Evolutionary conservation across 2,888 invertebrate genomes (phyloP), one percentile per base, ranked within the genome.

Genomic region (Trichogramma dendrolimi): DNA sequence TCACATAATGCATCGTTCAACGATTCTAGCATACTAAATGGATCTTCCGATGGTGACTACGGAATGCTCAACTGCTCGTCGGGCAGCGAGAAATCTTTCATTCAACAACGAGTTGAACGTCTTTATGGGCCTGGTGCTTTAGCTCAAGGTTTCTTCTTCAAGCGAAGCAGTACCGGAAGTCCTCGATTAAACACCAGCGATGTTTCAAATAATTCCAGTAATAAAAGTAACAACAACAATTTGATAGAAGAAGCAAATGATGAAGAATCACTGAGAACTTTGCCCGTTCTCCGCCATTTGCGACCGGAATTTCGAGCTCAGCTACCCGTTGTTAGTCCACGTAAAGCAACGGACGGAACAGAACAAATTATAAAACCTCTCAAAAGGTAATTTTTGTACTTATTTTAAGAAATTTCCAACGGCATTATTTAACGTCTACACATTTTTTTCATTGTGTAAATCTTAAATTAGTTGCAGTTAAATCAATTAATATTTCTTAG

Each of bases 291-390:
- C 66, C 84, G 92, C 78, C 92, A 92, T 79, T 80, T 94, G 65
- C 83, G 92, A 73, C 91, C 92, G 0, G 93, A 94, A 75, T 94
- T 94, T 76, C 83, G 92, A 38, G 92, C 92, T 0, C 93, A 93
- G 75, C 80, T 94, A 68, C 89, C 91, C 0, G 85, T 88, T 27
- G 79, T 86, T 42, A 73, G 72, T 58, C 69, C 74, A 7, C 71
- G 75, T 58, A 71, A 71, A 67, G 72, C 77, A n/a, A 75, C 78
- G 57, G 77, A 79, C 53, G 78, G 79, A n/a, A 72, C 74, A 53
- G 79, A 79, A 69, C 78, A 79, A 68, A 64, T 77, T 49, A 72
- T 77, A 49, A 78, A 75, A 62, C 76, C 77, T 1, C 61, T 77
- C 57, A 76, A 76, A 61, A 78, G 76, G 78, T 75, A 40, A 59